Percentiles rank a stretch among this genome's conserved stretches.
Evolutionary conservation across 2,113 vertebrate species (phyloP).

Genomic region (Platichthys stellatus): DNA sequence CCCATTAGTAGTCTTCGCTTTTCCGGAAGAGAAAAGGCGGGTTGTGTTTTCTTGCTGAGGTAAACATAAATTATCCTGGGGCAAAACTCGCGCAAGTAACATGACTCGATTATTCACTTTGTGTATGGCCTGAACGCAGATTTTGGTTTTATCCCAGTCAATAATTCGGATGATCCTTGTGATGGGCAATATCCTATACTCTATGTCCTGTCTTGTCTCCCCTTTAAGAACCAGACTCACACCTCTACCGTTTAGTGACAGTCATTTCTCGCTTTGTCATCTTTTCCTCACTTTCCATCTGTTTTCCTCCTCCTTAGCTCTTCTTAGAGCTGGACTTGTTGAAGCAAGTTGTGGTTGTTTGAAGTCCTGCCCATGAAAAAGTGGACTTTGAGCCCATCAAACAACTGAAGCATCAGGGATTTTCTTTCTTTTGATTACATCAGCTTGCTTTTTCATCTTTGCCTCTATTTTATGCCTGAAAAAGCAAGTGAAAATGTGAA

Average conservation of each 20-base stretch:
- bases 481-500: conserved; percentile 49
- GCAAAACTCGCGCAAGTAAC: too few species aligned
- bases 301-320: neutral
- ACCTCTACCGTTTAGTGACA: neutral
- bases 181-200: neutral
- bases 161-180: too few species aligned
- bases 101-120: too few species aligned
- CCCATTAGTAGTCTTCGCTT: too few species aligned
- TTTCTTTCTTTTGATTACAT: conserved; percentile 47
- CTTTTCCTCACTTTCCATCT: conserved; percentile 12
- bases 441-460: conserved; percentile 28
- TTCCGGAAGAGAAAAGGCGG: too few species aligned
- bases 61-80: too few species aligned
- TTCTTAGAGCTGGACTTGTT: conserved; percentile 54
- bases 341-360: conserved; percentile 55
- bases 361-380: conserved; percentile 66
- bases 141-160: too few species aligned
- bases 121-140: neutral
- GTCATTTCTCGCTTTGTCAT: conserved; percentile 3
- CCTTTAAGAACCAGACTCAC: neutral
- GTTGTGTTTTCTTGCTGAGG: too few species aligned
- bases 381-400: conserved; percentile 59
- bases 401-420: conserved; percentile 43
- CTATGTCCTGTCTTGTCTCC: neutral
- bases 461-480: conserved; percentile 3